Base-by-base conservation (phyloP, 2,113 vertebrate species). In the Danionella cerebrum region DNA sequence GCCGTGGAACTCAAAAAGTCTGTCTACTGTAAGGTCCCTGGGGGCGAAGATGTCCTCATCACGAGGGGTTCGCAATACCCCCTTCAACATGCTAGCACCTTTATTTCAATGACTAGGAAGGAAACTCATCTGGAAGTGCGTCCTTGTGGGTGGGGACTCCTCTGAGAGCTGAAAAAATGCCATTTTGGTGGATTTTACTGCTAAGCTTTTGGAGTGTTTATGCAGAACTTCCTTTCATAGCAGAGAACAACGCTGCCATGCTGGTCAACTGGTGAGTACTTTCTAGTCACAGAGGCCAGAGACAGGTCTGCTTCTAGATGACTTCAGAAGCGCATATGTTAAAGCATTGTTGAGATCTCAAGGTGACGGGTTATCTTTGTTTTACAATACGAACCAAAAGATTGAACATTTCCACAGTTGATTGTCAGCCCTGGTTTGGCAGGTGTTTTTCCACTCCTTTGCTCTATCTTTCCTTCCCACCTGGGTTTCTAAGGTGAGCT, bases 181-280 rank as follows among this genome's bases (percentile, higher is more conserved):
- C 81, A 72, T 70, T 86, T 65, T 83, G 93, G 80, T 94, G 92
- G 90, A 89, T 93, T 82, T 85, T 91, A 84, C 81, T 91, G 78
- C 66, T 90, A 66, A 82, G 83, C 41, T 75, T 87, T 63, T 86
- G 91, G 90, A 89, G 89, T 60, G 91, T 81, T 0, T 82, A 80
- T 2, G 93, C 90, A 13, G 93, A 96, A 75, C 84, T 98, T 73
- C 95, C 94, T 0, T 91, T 98, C 83, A 90, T 95, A 47, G 83
- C 90, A 0, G 91, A 97, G 69, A 97, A 98, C 76, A 93, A 92
- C 1, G 95, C 95, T 0, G 92, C 90, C 36, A 91, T 98, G 89
- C 78, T 86, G 83, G 93, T 97, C 69, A 93, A 96, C 90, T 96
- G 94, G 94, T 98, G 81, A 96, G 94, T 84, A 44, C 19, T 21